Evolutionary conservation across 1,140 invertebrate species (phyloP).

Genomic region (Drosophila chauvacae): DNA sequence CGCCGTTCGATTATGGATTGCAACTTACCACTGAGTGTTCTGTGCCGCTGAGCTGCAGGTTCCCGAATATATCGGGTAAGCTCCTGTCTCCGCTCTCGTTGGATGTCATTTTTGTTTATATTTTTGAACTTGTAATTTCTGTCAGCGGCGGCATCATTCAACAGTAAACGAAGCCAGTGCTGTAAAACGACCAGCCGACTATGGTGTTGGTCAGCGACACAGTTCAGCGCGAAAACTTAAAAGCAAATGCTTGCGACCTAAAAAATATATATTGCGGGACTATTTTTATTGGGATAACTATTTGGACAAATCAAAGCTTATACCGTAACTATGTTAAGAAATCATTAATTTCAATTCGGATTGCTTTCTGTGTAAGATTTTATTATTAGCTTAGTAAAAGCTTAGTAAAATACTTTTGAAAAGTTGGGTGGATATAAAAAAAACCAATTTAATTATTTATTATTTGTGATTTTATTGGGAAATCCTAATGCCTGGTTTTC

Average conservation of each 20-base stretch:
- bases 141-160: conserved; percentile 10
- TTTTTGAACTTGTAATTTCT: no score
- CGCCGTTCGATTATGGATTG: background rate
- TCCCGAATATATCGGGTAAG: background rate
- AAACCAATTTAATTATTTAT: background rate
- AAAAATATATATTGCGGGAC: background rate
- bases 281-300: no score
- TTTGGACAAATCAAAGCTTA: no score
- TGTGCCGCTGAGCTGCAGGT: background rate
- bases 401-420: background rate
- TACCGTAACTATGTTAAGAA: no score
- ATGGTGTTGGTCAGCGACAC: background rate
- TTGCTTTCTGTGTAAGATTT: no score
- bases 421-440: background rate
- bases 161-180: background rate
- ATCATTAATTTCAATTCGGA: no score
- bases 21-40: background rate
- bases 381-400: no score
- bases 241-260: background rate
- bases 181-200: background rate
- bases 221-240: conserved; percentile 5
- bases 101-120: background rate
- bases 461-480: background rate
- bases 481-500: background rate
- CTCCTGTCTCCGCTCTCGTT: background rate